phyloP scores from a whole-genome alignment of 2,797 vertebrate species.

The Jordanella pulchra region DNA sequence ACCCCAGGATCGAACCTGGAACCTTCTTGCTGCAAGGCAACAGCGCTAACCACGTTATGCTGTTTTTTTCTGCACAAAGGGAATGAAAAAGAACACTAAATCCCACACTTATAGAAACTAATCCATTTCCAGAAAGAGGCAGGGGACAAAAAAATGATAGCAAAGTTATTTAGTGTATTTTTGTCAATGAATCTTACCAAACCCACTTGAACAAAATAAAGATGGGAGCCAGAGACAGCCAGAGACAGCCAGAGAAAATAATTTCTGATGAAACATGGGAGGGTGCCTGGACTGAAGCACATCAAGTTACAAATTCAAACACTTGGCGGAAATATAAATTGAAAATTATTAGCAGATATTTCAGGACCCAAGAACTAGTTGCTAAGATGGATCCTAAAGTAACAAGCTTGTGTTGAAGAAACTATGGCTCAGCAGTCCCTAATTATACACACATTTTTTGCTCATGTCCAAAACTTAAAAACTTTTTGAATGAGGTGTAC shows the following conservation, averaged over 20 bases:
- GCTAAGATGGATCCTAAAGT: too few species aligned
- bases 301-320: neutral
- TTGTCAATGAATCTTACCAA: neutral
- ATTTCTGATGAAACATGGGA: neutral
- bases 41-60: too few species aligned
- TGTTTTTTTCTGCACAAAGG: too few species aligned
- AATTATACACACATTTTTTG: too few species aligned
- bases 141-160: neutral
- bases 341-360: too few species aligned
- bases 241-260: neutral
- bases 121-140: too few species aligned
- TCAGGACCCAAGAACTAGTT: too few species aligned
- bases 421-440: neutral
- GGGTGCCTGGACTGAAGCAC: neutral
- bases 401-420: neutral
- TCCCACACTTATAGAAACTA: too few species aligned
- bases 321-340: neutral
- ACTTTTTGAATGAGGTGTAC: constrained; percentile 5
- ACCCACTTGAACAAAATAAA: too few species aligned
- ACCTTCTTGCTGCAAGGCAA: too few species aligned
- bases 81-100: too few species aligned
- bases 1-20: too few species aligned
- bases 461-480: neutral
- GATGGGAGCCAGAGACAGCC: neutral
- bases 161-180: neutral